Conservation (phyloP, 2,797 vertebrate species). For the Mus spretus region DNA sequence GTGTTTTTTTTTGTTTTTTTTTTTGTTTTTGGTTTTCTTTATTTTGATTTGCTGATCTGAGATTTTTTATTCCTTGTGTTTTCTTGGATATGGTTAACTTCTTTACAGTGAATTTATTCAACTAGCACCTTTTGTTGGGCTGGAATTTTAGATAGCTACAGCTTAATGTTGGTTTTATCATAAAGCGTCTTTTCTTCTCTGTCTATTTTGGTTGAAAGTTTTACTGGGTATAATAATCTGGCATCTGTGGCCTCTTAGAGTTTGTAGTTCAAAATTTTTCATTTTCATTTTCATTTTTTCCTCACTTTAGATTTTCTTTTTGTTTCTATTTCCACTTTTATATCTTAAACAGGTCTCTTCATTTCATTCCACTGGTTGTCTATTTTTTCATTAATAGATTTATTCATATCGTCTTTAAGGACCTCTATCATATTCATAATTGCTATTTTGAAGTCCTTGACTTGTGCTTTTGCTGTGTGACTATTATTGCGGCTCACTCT, state of each 20-base stretch:
- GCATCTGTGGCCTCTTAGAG: neutral
- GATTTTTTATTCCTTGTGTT: neutral
- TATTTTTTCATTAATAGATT: neutral
- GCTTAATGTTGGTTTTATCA: neutral
- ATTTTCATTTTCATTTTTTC: neutral
- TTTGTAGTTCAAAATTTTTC: neutral
- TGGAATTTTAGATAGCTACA: neutral
- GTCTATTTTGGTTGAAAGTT: neutral
- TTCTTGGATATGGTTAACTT: neutral
- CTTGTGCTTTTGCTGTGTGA: neutral
- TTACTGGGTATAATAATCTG: neutral
- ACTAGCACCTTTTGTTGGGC: neutral
- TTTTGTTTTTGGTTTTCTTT: neutral
- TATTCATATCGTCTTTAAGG: neutral
- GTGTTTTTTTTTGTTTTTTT: neutral
- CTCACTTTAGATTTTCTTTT: neutral
- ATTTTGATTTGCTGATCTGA: neutral
- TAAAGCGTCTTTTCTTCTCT: neutral
- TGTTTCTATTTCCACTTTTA: neutral
- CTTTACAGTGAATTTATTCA: neutral
- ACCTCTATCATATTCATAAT: neutral
- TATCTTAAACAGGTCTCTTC: neutral
- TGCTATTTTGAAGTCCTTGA: neutral
- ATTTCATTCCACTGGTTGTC: neutral
- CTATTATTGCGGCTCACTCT: neutral